Percentiles rank a stretch among this genome's conserved stretches.
Evolutionary conservation across 2,888 invertebrate genomes (phyloP).

Genomic region (Colletes collaris): DNA sequence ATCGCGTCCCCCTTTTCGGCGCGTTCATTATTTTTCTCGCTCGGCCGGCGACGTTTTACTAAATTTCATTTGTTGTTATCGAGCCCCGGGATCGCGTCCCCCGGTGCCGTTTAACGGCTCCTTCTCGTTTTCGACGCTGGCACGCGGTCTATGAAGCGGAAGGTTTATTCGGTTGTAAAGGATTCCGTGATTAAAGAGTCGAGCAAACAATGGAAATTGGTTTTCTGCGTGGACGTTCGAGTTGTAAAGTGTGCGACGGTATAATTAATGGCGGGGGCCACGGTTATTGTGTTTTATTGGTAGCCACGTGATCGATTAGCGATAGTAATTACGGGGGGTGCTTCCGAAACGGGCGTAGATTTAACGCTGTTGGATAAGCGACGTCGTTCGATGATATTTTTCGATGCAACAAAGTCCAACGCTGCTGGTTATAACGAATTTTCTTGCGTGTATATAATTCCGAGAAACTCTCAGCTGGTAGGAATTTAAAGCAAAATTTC

Average conservation of each 20-base stretch:
- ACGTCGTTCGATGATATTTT: neutral
- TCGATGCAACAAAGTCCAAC: neutral
- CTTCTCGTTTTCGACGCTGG: neutral
- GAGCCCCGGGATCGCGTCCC: conserved; percentile 10
- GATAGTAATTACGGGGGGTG: conserved; percentile 38
- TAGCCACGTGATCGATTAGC: conserved; percentile 41
- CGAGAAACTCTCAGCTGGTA: no score
- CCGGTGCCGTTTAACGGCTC: neutral
- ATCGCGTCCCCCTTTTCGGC: neutral
- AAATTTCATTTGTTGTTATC: conserved; percentile 24
- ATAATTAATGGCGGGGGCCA: conserved; percentile 50
- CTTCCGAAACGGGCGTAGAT: conserved; percentile 19
- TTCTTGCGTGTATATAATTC: no score
- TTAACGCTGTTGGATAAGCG: conserved; percentile 18
- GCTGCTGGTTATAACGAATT: no score
- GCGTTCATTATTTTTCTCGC: conserved; percentile 16
- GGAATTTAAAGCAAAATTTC: no score
- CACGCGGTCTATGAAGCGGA: conserved; percentile 6
- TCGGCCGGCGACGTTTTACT: neutral
- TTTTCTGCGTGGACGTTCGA: conserved; percentile 44
- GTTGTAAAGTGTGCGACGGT: conserved; percentile 25
- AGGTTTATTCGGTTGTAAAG: conserved; percentile 46
- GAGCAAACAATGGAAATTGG: conserved; percentile 49
- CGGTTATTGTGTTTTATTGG: conserved; percentile 55
- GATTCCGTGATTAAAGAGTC: conserved; percentile 49